Evolutionary conservation across 2,888 invertebrate species (phyloP), one percentile per base, ranked within the genome.

Genomic region (Strigamia maritima): DNA sequence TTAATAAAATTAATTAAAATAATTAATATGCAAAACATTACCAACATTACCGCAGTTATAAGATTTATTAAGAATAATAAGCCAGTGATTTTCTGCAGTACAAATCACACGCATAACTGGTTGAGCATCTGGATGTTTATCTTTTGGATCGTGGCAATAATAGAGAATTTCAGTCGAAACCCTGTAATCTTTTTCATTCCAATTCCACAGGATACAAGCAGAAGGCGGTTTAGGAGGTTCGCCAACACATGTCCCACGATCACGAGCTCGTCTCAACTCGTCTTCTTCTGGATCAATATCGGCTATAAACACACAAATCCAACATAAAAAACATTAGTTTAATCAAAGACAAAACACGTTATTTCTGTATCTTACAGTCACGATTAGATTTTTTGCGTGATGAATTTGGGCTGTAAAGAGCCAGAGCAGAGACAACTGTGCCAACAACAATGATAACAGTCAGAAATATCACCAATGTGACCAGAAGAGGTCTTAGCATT

Each of bases 381-480:
- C 2, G n/a, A 19, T 22, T 19, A 19, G 19, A 19, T 65, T 16
- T 65, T 65, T 26, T 65, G 2, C 2, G 14, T 1, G 26, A 1
- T 12, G 65, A 1, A 1, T 49, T 16, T 19, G n/a, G 49, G 49
- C n/a, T 49, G 16, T 65, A 65, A 2, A 65, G 65, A 24, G 65
- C 24, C 26, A 65, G 12, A 65, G 65, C 65, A 10, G 65, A 65
- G 3, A 65, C 65, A 10, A 65, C 16, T 24, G 65, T 65, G 4
- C 65, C 28, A 14, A 65, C 65, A 16, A 65, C 26, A 2, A 65
- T 65, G 28, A 65, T 65, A 28, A 65, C 26, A 65, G 65, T 65
- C 2, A 65, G 65, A 65, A 65, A 65, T 65, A 65, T 65, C 24
- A 65, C 65, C 16, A 65, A 65, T 26, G 65, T 65, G 28, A 65